Conservation (phyloP, 2,888 invertebrate species). For the Euphydryas editha region DNA sequence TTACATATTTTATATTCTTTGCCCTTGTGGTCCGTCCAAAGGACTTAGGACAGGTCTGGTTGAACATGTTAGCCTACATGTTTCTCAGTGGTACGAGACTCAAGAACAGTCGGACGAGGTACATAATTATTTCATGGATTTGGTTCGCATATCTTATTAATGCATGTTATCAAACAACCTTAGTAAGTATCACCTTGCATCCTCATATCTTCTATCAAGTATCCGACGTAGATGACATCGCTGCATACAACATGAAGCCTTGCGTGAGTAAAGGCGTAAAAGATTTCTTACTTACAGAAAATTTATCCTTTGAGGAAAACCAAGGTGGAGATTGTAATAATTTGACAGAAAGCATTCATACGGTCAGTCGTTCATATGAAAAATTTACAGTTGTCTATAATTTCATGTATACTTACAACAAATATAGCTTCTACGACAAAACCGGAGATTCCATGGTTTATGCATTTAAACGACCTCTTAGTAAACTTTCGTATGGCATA, state of each 20-base stretch:
- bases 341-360: constrained; percentile 50
- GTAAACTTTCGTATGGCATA: constrained; percentile 56
- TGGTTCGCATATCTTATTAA: constrained; percentile 58
- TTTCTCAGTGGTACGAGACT: constrained; percentile 49
- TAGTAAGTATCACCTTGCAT: constrained; percentile 54
- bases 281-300: constrained; percentile 26
- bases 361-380: constrained; percentile 49
- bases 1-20: constrained; percentile 48
- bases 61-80: constrained; percentile 52
- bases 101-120: constrained; percentile 41
- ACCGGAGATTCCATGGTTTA: constrained; percentile 47
- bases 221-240: constrained; percentile 47
- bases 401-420: constrained; percentile 51
- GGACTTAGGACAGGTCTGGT: constrained; percentile 47
- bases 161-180: constrained; percentile 53
- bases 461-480: constrained; percentile 48
- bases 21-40: constrained; percentile 40
- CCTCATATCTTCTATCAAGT: constrained; percentile 56
- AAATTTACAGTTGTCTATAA: constrained; percentile 52
- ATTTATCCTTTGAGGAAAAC: constrained; percentile 18
- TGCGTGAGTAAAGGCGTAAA: constrained; percentile 55
- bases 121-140: constrained; percentile 55
- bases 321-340: constrained; percentile 38
- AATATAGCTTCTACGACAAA: constrained; percentile 49
- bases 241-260: constrained; percentile 48